Conservation (phyloP, 2,797 vertebrate species). For the Typhlichthys eigenmanni region DNA sequence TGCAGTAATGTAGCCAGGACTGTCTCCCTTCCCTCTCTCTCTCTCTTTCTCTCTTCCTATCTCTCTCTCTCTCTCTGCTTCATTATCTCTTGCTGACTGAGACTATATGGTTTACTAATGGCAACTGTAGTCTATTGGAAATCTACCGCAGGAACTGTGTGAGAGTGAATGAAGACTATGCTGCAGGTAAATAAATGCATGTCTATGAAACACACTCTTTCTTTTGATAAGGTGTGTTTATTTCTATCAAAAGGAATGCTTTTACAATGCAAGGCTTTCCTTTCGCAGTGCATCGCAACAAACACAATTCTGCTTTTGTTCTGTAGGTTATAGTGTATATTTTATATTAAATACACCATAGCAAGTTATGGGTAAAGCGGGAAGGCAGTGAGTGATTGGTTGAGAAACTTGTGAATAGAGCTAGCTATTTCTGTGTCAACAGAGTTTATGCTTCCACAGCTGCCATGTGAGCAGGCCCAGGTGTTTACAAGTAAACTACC, state of each 20-base stretch:
- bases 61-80: slow-evolving; percentile 24
- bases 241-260: no score
- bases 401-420: slow-evolving; percentile 23
- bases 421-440: slow-evolving; percentile 21
- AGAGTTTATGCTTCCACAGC: slow-evolving; percentile 54
- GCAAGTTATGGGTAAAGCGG: not conserved
- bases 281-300: no score
- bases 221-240: not conserved
- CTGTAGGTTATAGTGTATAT: slow-evolving; percentile 4
- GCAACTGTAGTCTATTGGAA: slow-evolving; percentile 41
- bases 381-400: not conserved
- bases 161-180: slow-evolving; percentile 61
- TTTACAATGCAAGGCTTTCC: no score
- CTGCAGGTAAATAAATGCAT: slow-evolving; percentile 69
- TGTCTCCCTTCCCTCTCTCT: slow-evolving; percentile 44
- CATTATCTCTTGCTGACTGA: slow-evolving; percentile 27
- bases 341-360: not conserved
- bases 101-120: slow-evolving; percentile 46
- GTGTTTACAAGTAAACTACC: slow-evolving; percentile 71
- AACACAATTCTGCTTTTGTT: not conserved
- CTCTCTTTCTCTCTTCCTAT: slow-evolving; percentile 27
- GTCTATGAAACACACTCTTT: slow-evolving; percentile 23
- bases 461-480: slow-evolving; percentile 54
- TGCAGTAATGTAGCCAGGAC: slow-evolving; percentile 61
- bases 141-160: slow-evolving; percentile 37